These are phyloP conservation scores for Mythimna impura DNA, from an alignment of 2,888 invertebrate species.

Conservation along the genomic window DNA sequence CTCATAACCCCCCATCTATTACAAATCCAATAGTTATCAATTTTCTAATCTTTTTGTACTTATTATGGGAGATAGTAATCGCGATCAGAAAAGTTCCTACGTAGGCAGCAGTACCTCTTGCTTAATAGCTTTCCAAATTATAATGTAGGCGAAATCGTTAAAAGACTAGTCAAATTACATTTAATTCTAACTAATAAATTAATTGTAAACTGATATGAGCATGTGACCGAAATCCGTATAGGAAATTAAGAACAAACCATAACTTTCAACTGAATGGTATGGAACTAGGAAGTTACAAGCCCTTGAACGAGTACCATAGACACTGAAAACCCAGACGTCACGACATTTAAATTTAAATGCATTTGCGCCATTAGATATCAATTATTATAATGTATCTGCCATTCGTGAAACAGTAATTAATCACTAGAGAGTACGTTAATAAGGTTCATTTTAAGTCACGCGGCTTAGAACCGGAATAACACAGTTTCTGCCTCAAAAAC, in stretches of 20 bases:
- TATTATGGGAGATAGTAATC: constrained; percentile 14
- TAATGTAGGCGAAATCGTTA: constrained; percentile 22
- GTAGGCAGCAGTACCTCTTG: constrained; percentile 8
- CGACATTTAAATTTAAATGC: constrained; percentile 45
- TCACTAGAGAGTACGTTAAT: constrained; percentile 40
- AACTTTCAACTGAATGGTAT: constrained; percentile 29
- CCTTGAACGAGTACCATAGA: constrained; percentile 30
- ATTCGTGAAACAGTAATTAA: constrained; percentile 33
- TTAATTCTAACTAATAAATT: background rate
- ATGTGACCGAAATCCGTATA: constrained; percentile 2
- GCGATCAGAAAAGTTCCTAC: background rate
- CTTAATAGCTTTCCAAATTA: constrained; percentile 16
- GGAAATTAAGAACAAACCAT: background rate
- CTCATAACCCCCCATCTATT: too few relatives aligned
- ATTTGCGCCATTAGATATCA: background rate
- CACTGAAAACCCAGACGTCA: constrained; percentile 12
- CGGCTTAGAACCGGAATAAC: constrained; percentile 31
- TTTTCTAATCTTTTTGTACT: background rate
- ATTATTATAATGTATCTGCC: background rate
- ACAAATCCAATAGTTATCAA: background rate
- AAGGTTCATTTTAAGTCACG: constrained; percentile 39
- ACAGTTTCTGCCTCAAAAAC: constrained; percentile 41
- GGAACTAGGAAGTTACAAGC: constrained; percentile 51
- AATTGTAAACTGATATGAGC: background rate
- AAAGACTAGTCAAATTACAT: constrained; percentile 17